These are phyloP conservation scores for Phytoseiulus persimilis DNA, from an alignment of 2,888 invertebrate species.

Conservation along the genomic window DNA sequence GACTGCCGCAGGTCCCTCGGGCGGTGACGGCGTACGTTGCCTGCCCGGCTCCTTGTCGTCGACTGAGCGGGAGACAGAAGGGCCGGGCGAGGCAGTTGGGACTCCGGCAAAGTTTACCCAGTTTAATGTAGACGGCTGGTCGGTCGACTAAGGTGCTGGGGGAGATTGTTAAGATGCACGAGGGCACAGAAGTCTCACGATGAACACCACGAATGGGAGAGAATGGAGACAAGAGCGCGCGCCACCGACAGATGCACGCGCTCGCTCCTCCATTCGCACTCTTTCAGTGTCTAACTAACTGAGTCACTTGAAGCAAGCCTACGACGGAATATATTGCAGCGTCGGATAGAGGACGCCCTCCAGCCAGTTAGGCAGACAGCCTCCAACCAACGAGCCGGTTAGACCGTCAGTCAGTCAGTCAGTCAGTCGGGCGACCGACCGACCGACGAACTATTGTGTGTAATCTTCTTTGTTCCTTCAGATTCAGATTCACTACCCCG, in stretches of 20 bases:
- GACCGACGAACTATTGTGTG: background rate
- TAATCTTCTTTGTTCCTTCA: background rate
- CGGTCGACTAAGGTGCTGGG: background rate
- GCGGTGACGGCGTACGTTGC: background rate
- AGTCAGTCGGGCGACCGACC: background rate
- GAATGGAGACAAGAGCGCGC: background rate
- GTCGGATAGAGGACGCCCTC: background rate
- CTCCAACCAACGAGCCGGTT: background rate
- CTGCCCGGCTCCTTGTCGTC: background rate
- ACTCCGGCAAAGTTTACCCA: constrained; percentile 5
- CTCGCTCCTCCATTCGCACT: background rate
- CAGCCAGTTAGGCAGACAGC: background rate
- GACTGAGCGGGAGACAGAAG: background rate
- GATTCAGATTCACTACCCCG: background rate
- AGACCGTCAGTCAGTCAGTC: background rate
- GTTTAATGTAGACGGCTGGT: background rate
- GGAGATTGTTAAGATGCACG: background rate
- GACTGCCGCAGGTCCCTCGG: constrained; percentile 5
- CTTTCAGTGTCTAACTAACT: background rate
- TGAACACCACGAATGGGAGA: background rate
- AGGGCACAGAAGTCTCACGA: background rate
- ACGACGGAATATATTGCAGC: background rate
- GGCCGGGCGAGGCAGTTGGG: background rate
- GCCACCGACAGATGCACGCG: background rate
- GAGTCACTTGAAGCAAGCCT: background rate